phyloP scores from a whole-genome alignment of 1,140 invertebrate genomes.

The Drosophila paulistorum region DNA sequence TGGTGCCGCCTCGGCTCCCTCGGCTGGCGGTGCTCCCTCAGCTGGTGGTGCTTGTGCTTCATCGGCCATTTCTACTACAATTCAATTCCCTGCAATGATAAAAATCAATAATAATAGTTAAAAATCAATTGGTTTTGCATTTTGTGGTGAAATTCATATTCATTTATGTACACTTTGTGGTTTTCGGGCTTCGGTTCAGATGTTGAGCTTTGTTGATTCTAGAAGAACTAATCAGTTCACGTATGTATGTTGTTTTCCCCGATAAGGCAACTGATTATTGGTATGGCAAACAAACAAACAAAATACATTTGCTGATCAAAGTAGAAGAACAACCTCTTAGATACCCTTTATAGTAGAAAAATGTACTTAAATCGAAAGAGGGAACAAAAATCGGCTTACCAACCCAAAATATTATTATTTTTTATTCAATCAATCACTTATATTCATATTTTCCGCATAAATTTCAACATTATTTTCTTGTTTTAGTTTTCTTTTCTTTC shows the following conservation, averaged over 20 bases:
- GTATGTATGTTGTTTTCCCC: not conserved
- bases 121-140: constrained; percentile 19
- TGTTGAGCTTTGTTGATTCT: not conserved
- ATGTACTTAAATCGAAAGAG: too few relatives aligned
- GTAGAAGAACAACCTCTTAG: not conserved
- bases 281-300: not conserved
- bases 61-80: constrained; percentile 80
- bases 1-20: constrained; percentile 65
- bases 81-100: constrained; percentile 55
- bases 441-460: not conserved
- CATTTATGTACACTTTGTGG: not conserved
- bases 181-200: not conserved
- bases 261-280: constrained; percentile 1
- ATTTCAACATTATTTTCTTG: not conserved
- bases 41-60: constrained; percentile 82
- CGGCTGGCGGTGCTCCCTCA: constrained; percentile 69
- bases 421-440: too few relatives aligned
- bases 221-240: constrained; percentile 8
- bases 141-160: constrained; percentile 30
- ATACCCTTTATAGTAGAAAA: not conserved
- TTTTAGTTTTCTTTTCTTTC: not conserved
- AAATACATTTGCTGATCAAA: not conserved
- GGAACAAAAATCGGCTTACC: too few relatives aligned
- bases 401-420: too few relatives aligned
- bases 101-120: not conserved